These are phyloP conservation scores for Allobates femoralis DNA, from an alignment of 2,797 vertebrate genomes.

Conservation along the genomic window DNA sequence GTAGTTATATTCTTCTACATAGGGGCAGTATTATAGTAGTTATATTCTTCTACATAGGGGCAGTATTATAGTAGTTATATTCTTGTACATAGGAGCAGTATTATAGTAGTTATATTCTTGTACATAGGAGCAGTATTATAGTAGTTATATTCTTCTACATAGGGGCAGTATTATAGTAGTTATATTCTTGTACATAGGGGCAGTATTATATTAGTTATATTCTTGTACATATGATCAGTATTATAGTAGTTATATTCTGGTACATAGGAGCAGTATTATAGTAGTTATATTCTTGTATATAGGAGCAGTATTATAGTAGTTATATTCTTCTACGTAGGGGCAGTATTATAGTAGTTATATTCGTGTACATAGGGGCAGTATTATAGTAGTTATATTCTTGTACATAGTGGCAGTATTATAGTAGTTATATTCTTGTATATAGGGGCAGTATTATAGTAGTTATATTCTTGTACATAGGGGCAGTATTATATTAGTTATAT, in stretches of 20 bases:
- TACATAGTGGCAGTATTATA: no score
- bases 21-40: conserved; percentile 3
- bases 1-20: conserved; percentile 6
- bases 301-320: no score
- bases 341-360: no score
- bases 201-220: no score
- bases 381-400: no score
- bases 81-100: not conserved
- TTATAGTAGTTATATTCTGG: conserved; percentile 16
- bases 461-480: conserved; percentile 4
- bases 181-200: no score
- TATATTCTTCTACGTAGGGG: no score
- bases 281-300: no score
- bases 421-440: no score
- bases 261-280: no score
- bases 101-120: conserved; percentile 9
- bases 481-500: no score
- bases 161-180: conserved; percentile 7
- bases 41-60: not conserved
- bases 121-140: not conserved
- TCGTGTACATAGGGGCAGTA: no score
- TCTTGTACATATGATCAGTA: not conserved
- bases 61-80: conserved; percentile 12
- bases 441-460: not conserved
- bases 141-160: conserved; percentile 11